phyloP scores from a whole-genome alignment of 1,140 invertebrate species.

The Lepidurus packardi region DNA sequence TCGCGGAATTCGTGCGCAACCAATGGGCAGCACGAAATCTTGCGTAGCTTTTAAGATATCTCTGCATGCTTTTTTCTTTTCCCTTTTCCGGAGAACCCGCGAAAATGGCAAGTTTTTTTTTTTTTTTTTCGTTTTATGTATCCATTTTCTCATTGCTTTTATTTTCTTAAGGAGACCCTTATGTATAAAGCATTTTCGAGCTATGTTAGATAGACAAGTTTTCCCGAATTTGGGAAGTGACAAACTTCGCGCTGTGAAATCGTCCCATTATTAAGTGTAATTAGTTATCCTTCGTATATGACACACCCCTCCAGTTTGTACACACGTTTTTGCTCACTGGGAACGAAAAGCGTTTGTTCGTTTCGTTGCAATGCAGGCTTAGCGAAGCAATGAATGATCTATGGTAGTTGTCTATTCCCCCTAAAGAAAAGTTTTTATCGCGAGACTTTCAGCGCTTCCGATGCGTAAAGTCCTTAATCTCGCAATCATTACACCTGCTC shows the following conservation, averaged over 20 bases:
- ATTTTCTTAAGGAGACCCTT: not conserved
- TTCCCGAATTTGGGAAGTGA: not conserved
- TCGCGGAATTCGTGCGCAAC: not conserved
- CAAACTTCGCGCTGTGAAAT: not conserved
- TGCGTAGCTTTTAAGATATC: not conserved
- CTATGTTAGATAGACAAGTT: not conserved
- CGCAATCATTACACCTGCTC: slow-evolving; percentile 9
- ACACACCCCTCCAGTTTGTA: not conserved
- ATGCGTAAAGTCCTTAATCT: not conserved
- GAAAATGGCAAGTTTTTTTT: not conserved
- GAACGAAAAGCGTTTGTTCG: not conserved
- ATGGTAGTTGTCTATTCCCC: not conserved
- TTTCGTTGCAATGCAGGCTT: not conserved
- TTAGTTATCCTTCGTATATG: not conserved
- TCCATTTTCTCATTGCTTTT: not conserved
- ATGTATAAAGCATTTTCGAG: not conserved
- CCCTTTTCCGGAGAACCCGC: not conserved
- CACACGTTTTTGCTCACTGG: not conserved
- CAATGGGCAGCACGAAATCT: slow-evolving; percentile 2
- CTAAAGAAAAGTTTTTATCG: not conserved
- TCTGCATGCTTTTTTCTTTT: not conserved
- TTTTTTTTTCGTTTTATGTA: not conserved
- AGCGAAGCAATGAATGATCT: not conserved
- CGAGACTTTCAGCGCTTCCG: not conserved
- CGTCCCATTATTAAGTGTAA: slow-evolving; percentile 5